Evolutionary conservation across 2,888 invertebrate species (phyloP), one percentile per base, ranked within the genome.

Genomic region (Terebella lapidaria): DNA sequence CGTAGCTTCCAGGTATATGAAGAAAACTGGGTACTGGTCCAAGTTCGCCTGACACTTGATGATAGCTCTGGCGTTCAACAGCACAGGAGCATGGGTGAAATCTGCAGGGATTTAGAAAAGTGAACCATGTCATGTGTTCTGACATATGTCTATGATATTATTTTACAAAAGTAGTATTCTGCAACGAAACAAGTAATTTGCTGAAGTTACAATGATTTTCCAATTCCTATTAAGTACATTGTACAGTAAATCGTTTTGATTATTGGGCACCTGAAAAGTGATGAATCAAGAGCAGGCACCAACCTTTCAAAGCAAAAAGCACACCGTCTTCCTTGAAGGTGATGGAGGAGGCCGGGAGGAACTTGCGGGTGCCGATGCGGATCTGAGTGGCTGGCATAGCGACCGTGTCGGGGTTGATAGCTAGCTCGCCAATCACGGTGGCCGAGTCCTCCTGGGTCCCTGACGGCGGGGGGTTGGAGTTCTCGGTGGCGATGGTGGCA

Each of bases 31-130:
- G 29, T 60, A 66, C 20, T 58, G 51, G 29, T n/a, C 26, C 53
- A 68, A 46, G 60, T 66, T 64, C 3, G 66, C 67, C 49, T 62
- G 58, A 46, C 69, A 69, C 52, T 51, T 58, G 20, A 60, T 46
- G 54, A 69, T 69, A 24, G 69, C 69, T 20, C 69, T 60, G n/a
- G 69, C 66, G 49, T 69, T 69, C 47, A 69, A 47, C 45, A 69
- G 57, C 42, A 69, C 66, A 2, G 69, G 69, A 2, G 69, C 67
- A 54, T 62, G 58, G 2, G 63, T 61, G 56, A 61, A 65, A 56
- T 65, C 69, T 69, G 60, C 5, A 53, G 27, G 47, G n/a, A n/a
- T n/a, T n/a, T n/a, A n/a, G n/a, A n/a, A n/a, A n/a, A n/a, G n/a
- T n/a, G n/a, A n/a, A n/a, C n/a, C n/a, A n/a, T n/a, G n/a, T n/a